Evolutionary conservation across 2,888 invertebrate genomes (phyloP), one percentile per base, ranked within the genome.

Genomic region (Serrognathus titanus): DNA sequence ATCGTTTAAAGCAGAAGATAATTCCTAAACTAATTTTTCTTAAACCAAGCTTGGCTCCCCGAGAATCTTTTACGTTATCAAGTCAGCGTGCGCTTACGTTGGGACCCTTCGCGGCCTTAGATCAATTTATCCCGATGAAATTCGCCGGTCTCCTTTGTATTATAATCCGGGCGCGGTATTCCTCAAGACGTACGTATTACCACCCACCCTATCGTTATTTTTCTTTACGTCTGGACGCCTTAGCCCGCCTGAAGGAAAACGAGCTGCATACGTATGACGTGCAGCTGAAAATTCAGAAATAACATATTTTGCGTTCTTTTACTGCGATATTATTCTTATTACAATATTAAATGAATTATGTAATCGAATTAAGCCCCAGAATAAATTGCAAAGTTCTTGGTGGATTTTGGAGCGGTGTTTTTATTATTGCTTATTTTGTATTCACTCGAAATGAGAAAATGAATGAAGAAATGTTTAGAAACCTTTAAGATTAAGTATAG

Each of bases 71-170:
- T 37, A 50, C 16, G 10, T 50, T 50, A 50, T 50, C 50, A 20
- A 50, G 16, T 16, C 16, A 16, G 2, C 3, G n/a, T 47, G 31
- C 13, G 36, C 50, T 13, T 50, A 43, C 38, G 37, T 38, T 50
- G 43, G 37, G 49, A 40, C 48, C 50, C 50, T 46, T 46, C 55
- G 47, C 55, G 53, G 51, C 43, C 40, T 51, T 36, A 59, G 59
- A 59, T 62, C 59, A 60, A 62, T 59, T 55, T 59, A 56, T 55
- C 61, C 53, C 59, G 55, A 52, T 47, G 53, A 55, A 54, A 55
- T 59, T 55, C 55, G 53, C 59, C 51, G 55, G 53, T 55, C 59
- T 58, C 54, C 55, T 61, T 59, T 61, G 57, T 61, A 59, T 59
- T 61, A 61, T 61, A 61, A 61, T 61, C 61, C 55, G 35, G 49